Evolutionary conservation across 2,113 vertebrate genomes (phyloP).

Genomic region (Morone saxatilis): DNA sequence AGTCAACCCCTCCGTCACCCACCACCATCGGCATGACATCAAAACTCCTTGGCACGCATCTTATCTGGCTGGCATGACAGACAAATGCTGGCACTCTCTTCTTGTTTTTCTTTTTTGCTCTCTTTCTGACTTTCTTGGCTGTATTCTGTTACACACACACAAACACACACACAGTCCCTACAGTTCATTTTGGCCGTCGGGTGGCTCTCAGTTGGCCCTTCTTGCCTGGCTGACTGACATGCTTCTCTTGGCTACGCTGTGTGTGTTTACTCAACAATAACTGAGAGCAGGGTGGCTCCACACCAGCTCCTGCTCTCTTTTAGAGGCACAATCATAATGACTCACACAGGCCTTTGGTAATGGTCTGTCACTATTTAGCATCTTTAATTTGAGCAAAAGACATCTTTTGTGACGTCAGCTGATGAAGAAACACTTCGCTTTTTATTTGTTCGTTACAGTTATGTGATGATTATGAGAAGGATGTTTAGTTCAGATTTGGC

Average conservation of each 20-base stretch:
- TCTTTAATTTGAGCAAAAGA: slow-evolving; percentile 1
- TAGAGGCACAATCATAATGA: slow-evolving; percentile 23
- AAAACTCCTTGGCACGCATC: slow-evolving; percentile 42
- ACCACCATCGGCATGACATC: slow-evolving; percentile 49
- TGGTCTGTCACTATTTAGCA: not conserved
- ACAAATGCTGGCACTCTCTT: slow-evolving; percentile 39
- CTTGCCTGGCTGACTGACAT: slow-evolving; percentile 63
- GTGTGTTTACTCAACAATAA: slow-evolving; percentile 75
- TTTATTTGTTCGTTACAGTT: not conserved
- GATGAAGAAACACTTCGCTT: slow-evolving; percentile 1
- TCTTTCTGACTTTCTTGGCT: slow-evolving; percentile 37
- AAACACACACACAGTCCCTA: slow-evolving; percentile 9
- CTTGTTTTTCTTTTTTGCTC: slow-evolving; percentile 13
- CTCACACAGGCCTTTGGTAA: slow-evolving; percentile 21
- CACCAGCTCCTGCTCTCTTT: slow-evolving; percentile 44
- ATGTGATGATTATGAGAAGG: not conserved
- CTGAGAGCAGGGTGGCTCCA: slow-evolving; percentile 59
- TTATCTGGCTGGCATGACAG: slow-evolving; percentile 59
- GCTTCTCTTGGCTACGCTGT: slow-evolving; percentile 56
- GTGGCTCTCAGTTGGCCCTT: slow-evolving; percentile 56
- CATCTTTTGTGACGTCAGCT: slow-evolving; percentile 16
- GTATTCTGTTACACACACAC: not conserved
- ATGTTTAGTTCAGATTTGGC: slow-evolving; percentile 10
- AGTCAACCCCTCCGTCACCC: slow-evolving; percentile 24
- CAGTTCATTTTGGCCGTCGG: slow-evolving; percentile 35